Percentiles rank a stretch among this genome's conserved stretches.
phyloP scores from a whole-genome alignment of 2,113 vertebrate species.

The Menidia beryllina region DNA sequence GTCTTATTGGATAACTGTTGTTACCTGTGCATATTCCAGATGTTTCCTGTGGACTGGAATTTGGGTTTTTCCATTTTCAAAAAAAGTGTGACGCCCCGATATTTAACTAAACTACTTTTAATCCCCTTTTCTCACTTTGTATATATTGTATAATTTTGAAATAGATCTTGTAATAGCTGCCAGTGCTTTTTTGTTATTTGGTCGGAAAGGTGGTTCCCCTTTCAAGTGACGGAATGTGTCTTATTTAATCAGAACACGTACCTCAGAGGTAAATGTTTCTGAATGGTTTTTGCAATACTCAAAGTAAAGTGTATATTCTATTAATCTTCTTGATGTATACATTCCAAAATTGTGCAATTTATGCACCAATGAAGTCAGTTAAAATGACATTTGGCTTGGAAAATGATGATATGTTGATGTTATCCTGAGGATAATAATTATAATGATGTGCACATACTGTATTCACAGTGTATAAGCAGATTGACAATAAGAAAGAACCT shows the following conservation, averaged over 20 bases:
- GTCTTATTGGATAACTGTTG: constrained; percentile 19
- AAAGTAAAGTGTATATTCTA: constrained; percentile 37
- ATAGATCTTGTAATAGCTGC: constrained; percentile 65
- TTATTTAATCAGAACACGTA: constrained; percentile 54
- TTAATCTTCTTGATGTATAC: constrained; percentile 44
- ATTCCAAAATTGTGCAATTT: constrained; percentile 25
- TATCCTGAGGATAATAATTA: constrained; percentile 46
- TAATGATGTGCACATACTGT: constrained; percentile 27
- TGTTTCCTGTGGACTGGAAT: constrained; percentile 53
- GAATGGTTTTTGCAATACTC: constrained; percentile 41
- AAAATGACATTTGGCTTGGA: constrained; percentile 16
- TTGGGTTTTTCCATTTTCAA: constrained; percentile 39
- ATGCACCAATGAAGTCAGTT: constrained; percentile 36
- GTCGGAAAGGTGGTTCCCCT: constrained; percentile 23
- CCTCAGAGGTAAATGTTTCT: constrained; percentile 37
- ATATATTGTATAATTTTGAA: constrained; percentile 69
- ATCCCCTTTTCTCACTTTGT: constrained; percentile 61
- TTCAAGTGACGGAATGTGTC: constrained; percentile 50
- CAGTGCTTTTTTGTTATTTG: constrained; percentile 33
- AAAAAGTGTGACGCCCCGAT: constrained; percentile 44
- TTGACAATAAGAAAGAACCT: neutral
- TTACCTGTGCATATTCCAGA: constrained; percentile 64
- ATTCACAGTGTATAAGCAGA: constrained; percentile 48
- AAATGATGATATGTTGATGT: constrained; percentile 21
- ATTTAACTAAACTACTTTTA: constrained; percentile 72